These are phyloP conservation scores for Lobophora halterata DNA, from an alignment of 2,888 invertebrate species.

Conservation along the genomic window DNA sequence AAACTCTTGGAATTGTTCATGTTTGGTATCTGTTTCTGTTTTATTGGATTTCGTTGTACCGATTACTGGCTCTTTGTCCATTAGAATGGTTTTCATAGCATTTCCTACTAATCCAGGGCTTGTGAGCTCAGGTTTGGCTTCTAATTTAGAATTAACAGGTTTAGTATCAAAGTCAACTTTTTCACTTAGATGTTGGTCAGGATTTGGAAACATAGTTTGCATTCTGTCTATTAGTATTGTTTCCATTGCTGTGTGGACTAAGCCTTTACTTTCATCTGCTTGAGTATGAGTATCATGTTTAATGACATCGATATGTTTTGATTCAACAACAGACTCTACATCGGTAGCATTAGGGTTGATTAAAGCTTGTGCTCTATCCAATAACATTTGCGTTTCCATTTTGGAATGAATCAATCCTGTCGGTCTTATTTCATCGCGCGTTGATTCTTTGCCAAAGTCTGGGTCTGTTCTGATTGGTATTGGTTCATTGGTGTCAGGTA, in stretches of 20 bases:
- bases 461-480: too few relatives aligned
- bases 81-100: constrained; percentile 73
- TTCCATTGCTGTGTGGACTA: constrained; percentile 49
- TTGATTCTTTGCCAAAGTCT: constrained; percentile 7
- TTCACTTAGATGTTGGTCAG: too few relatives aligned
- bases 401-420: constrained; percentile 58
- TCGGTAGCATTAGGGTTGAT: constrained; percentile 12
- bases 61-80: constrained; percentile 68
- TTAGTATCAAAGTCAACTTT: too few relatives aligned
- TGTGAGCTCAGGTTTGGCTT: constrained; percentile 13
- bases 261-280: constrained; percentile 25
- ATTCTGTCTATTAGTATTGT: constrained; percentile 32
- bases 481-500: constrained; percentile 27
- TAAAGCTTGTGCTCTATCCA: constrained; percentile 15
- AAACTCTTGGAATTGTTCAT: constrained; percentile 1
- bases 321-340: constrained; percentile 1
- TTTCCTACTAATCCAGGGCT: constrained; percentile 48
- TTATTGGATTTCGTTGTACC: not conserved
- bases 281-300: not conserved
- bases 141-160: too few relatives aligned
- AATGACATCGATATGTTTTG: not conserved
- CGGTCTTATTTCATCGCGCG: constrained; percentile 15
- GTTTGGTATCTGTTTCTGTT: not conserved
- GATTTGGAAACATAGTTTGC: constrained; percentile 23
- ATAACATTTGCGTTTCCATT: constrained; percentile 11